Evolutionary conservation across 2,888 invertebrate species (phyloP).

Genomic region (Zhuqinia jingwanae): DNA sequence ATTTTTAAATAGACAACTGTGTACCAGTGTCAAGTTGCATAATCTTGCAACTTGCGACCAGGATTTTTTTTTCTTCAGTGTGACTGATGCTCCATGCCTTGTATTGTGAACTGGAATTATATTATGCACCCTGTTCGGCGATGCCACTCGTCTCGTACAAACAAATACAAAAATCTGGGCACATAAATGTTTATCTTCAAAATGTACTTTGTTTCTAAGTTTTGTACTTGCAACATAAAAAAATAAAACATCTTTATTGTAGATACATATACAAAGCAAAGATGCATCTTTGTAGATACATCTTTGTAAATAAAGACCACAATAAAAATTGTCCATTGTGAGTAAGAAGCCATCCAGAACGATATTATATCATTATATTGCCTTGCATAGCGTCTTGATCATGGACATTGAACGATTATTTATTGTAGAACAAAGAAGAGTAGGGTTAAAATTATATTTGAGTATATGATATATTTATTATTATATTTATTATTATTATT

Average conservation of each 20-base stretch:
- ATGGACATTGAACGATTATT: neutral
- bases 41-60: neutral
- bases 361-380: neutral
- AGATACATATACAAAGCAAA: conserved; percentile 2
- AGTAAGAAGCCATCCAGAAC: conserved; percentile 28
- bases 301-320: neutral
- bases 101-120: no score
- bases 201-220: no score
- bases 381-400: conserved; percentile 33
- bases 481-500: no score
- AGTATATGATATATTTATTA: no score
- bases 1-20: no score
- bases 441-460: neutral
- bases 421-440: conserved; percentile 17
- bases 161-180: no score
- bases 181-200: no score
- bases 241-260: neutral
- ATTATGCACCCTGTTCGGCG: no score
- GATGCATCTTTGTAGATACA: no score
- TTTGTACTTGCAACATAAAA: no score
- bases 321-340: conserved; percentile 3
- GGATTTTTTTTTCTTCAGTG: no score
- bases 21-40: conserved; percentile 23
- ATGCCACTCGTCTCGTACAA: no score
- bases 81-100: neutral